Evolutionary conservation across 2,888 invertebrate species (phyloP).

Genomic region (Phymatocera aterrima): DNA sequence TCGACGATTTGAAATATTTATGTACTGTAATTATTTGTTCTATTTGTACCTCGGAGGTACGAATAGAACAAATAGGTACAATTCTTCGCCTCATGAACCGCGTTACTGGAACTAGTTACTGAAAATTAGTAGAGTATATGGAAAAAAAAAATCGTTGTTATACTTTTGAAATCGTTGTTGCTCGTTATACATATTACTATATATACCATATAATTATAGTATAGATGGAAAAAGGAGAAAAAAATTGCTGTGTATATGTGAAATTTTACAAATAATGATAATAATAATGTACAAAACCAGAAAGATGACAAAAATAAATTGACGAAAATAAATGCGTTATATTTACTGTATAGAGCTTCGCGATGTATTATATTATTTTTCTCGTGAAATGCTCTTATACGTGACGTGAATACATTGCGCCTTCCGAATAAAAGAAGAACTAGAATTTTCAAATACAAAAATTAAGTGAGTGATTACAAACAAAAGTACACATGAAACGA

Average conservation of each 20-base stretch:
- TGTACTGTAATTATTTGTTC: constrained; percentile 21
- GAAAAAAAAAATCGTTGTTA: constrained; percentile 23
- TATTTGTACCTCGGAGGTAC: constrained; percentile 34
- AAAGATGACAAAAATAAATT: neutral
- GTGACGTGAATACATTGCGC: too few relatives aligned
- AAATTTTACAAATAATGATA: constrained; percentile 27
- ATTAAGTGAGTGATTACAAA: constrained; percentile 28
- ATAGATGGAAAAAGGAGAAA: too few relatives aligned
- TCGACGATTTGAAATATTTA: neutral
- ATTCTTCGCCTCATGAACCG: constrained; percentile 24
- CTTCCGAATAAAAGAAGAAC: constrained; percentile 1
- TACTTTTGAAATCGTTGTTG: constrained; percentile 39
- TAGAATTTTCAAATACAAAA: constrained; percentile 31
- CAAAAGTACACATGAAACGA: constrained; percentile 37
- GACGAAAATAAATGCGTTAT: neutral
- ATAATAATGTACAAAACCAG: constrained; percentile 18
- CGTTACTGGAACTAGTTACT: neutral
- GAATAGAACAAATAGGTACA: constrained; percentile 29
- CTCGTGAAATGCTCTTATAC: neutral
- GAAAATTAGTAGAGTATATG: constrained; percentile 1
- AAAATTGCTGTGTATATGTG: neutral
- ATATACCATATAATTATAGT: neutral
- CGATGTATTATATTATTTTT: constrained; percentile 6
- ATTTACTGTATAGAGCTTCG: constrained; percentile 12
- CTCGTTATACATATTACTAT: constrained; percentile 25